phyloP scores from a whole-genome alignment of 2,797 vertebrate genomes.

The Microcaecilia unicolor region DNA sequence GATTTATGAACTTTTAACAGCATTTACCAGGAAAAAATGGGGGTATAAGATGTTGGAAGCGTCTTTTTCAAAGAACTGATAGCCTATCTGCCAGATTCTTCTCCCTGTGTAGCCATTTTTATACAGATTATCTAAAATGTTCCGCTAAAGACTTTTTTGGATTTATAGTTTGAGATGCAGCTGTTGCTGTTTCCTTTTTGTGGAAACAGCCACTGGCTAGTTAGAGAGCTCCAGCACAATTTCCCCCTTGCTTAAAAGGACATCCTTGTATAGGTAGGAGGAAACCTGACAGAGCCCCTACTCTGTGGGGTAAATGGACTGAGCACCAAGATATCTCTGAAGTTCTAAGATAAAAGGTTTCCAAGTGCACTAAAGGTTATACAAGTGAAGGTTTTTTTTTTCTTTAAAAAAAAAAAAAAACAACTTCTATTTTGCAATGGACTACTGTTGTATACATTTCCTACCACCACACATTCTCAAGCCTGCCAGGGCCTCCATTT shows the following conservation, averaged over 20 bases:
- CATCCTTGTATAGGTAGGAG: conserved; percentile 71
- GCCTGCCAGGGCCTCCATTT: conserved; percentile 75
- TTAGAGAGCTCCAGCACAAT: conserved; percentile 69
- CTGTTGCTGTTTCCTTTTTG: conserved; percentile 63
- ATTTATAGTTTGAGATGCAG: conserved; percentile 65
- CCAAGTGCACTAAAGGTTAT: conserved; percentile 66
- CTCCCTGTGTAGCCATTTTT: conserved; percentile 61
- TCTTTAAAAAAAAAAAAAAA: too few relatives aligned
- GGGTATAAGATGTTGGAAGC: conserved; percentile 73
- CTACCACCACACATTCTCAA: conserved; percentile 72
- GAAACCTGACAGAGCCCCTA: conserved; percentile 67
- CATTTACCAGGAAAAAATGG: conserved; percentile 62
- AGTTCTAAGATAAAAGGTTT: conserved; percentile 74
- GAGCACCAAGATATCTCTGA: conserved; percentile 74
- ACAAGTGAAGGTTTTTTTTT: conserved; percentile 62
- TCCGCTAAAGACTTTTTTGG: conserved; percentile 70
- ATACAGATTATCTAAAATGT: conserved; percentile 58
- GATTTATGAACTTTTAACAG: conserved; percentile 74
- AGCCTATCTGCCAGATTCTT: conserved; percentile 64
- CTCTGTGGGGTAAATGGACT: conserved; percentile 80
- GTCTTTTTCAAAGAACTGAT: conserved; percentile 78
- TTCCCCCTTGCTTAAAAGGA: conserved; percentile 70
- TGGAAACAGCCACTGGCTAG: conserved; percentile 73
- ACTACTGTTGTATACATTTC: conserved; percentile 73
- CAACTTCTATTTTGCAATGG: conserved; percentile 72